phyloP scores from a whole-genome alignment of 2,888 invertebrate genomes.

The Ditylenchus weischeri region DNA sequence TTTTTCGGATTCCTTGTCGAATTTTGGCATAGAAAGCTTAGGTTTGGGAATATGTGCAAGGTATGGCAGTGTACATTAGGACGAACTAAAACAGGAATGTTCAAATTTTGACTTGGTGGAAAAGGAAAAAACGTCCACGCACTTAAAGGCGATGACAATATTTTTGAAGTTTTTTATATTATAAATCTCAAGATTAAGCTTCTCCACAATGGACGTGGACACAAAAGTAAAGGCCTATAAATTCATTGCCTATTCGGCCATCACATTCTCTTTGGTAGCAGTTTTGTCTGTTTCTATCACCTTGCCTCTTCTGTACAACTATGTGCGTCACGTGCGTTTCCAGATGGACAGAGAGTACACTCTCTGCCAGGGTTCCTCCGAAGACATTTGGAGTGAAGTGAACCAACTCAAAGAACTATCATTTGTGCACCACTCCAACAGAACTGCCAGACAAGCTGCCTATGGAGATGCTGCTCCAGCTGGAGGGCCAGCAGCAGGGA shows the following conservation, averaged over 20 bases:
- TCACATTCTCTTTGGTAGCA: constrained; percentile 16
- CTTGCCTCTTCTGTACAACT: constrained; percentile 15
- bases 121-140: too few species aligned
- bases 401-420: constrained; percentile 15
- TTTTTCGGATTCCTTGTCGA: too few species aligned
- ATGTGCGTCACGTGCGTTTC: constrained; percentile 4
- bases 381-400: constrained; percentile 21
- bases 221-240: constrained; percentile 14
- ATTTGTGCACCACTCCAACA: constrained; percentile 15
- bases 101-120: too few species aligned
- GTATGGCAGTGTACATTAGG: too few species aligned
- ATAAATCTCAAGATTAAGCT: too few species aligned
- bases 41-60: too few species aligned
- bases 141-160: too few species aligned
- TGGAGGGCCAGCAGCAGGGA: neutral
- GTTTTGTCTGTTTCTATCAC: constrained; percentile 14
- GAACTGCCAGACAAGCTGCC: constrained; percentile 22
- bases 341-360: constrained; percentile 12
- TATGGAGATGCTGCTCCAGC: neutral
- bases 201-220: constrained; percentile 12
- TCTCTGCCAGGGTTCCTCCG: constrained; percentile 22
- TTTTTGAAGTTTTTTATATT: too few species aligned
- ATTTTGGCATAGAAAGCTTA: too few species aligned
- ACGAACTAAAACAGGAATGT: too few species aligned
- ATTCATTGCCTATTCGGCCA: constrained; percentile 14